These are phyloP conservation scores for Chloroceryle aenea DNA, from an alignment of 2,113 vertebrate genomes.

Conservation along the genomic window DNA sequence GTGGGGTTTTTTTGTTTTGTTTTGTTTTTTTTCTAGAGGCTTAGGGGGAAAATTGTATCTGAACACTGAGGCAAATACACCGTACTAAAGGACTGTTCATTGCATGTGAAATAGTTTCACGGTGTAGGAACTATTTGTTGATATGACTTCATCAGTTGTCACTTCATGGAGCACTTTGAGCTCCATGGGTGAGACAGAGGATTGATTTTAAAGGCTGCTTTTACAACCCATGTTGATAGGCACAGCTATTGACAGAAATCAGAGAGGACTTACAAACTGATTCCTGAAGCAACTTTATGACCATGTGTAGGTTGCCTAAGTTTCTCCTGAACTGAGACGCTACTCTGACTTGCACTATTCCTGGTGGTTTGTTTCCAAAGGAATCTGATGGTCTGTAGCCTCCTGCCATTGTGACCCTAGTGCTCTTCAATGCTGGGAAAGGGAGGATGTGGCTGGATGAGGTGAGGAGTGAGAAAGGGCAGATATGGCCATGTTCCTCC, in stretches of 20 bases:
- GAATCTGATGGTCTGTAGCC: not conserved
- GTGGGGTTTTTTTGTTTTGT: too few species aligned
- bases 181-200: not conserved
- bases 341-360: fast-evolving
- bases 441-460: not conserved
- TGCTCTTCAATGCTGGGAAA: not conserved
- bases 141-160: not conserved
- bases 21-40: not conserved
- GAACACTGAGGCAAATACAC: not conserved
- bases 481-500: fast-evolving
- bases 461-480: not conserved
- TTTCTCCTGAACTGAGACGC: not conserved
- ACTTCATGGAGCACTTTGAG: not conserved
- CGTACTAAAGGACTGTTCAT: not conserved
- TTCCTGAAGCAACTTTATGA: not conserved
- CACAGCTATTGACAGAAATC: not conserved
- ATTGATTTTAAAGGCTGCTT: not conserved
- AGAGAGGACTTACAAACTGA: not conserved
- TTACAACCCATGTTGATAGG: not conserved
- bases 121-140: not conserved
- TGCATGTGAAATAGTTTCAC: not conserved
- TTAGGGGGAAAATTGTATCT: not conserved
- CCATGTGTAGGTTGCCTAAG: not conserved
- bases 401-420: not conserved
- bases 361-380: not conserved